phyloP scores from a whole-genome alignment of 92 coral and sea anemone species.

The Actinernus sp. region DNA sequence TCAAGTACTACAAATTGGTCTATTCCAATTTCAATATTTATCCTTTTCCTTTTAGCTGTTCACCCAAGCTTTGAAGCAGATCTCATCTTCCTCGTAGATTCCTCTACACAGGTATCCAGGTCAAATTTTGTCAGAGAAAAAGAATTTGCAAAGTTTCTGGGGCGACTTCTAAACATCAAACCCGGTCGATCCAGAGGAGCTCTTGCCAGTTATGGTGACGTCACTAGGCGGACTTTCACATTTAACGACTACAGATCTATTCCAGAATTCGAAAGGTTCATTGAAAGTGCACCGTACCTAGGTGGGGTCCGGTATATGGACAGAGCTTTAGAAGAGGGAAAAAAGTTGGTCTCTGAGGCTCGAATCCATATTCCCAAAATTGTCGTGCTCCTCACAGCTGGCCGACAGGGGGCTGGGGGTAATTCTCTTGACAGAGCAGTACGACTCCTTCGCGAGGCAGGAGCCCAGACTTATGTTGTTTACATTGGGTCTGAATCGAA shows the following conservation, averaged over 20 bases:
- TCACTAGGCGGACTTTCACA: slow-evolving; percentile 32
- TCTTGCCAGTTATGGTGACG: slow-evolving; percentile 58
- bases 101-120: slow-evolving; percentile 73
- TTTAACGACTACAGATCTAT: slow-evolving; percentile 54
- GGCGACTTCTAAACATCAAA: slow-evolving; percentile 51
- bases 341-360: slow-evolving; percentile 43
- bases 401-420: slow-evolving; percentile 33
- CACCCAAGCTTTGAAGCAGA: slow-evolving; percentile 58
- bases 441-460: slow-evolving; percentile 43
- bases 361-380: slow-evolving; percentile 69
- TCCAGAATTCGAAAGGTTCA: slow-evolving; percentile 30
- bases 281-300: slow-evolving; percentile 37
- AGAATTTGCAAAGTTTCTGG: slow-evolving; percentile 66
- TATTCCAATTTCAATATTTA: no score
- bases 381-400: slow-evolving; percentile 61
- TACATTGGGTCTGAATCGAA: slow-evolving; percentile 17
- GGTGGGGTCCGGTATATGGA: slow-evolving; percentile 70
- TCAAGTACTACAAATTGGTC: no score
- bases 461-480: slow-evolving; percentile 55
- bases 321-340: slow-evolving; percentile 66
- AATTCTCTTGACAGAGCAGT: slow-evolving; percentile 19
- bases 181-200: slow-evolving; percentile 68
- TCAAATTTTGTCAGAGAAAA: slow-evolving; percentile 70
- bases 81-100: slow-evolving; percentile 84
- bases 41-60: no score